Conservation (phyloP, 2,113 vertebrate species). For the Cochlearius cochlearius region DNA sequence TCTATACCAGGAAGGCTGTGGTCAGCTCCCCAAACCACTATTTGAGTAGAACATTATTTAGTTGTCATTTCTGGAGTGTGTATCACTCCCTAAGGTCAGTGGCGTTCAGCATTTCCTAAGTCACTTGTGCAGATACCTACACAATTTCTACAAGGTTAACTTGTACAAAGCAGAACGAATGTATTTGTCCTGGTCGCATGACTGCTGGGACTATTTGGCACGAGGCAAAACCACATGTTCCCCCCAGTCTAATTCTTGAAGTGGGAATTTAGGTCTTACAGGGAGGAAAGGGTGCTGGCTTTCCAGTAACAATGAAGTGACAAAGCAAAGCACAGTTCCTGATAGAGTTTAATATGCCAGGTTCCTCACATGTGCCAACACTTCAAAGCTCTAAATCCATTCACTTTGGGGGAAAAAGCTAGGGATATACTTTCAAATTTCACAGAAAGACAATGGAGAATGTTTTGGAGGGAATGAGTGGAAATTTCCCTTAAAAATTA, state of each 20-base stretch:
- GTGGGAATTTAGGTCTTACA: neutral
- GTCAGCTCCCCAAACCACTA: neutral
- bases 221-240: neutral
- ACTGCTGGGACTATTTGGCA: neutral
- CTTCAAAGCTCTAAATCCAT: neutral
- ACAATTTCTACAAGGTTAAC: neutral
- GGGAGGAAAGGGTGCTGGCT: neutral
- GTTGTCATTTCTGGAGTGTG: neutral
- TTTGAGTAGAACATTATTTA: neutral
- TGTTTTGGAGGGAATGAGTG: neutral
- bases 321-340: neutral
- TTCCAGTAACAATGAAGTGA: neutral
- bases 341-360: neutral
- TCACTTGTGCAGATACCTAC: neutral
- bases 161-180: neutral
- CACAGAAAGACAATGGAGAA: neutral
- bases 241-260: neutral
- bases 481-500: conserved; percentile 27
- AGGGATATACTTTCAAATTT: neutral
- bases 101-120: neutral
- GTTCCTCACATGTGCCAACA: neutral
- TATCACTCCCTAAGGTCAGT: neutral
- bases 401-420: neutral
- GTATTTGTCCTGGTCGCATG: neutral
- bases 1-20: neutral